These are phyloP conservation scores for Rhagonycha lutea DNA, from an alignment of 2,888 invertebrate species.

Conservation along the genomic window DNA sequence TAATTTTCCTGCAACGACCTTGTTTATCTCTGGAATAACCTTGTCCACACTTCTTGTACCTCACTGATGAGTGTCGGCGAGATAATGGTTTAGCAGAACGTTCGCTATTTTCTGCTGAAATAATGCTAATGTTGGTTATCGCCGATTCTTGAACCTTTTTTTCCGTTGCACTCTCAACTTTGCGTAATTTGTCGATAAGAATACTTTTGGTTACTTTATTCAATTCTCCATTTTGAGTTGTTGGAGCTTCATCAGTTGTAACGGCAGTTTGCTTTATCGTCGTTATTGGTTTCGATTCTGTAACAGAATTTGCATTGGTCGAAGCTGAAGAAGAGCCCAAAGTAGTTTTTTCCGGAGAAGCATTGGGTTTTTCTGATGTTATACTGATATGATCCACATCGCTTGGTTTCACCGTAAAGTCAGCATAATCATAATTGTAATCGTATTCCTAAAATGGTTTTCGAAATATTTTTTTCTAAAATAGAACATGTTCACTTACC, in stretches of 20 bases:
- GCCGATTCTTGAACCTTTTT: not conserved
- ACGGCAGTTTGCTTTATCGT: not conserved
- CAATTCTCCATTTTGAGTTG: not conserved
- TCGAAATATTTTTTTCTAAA: not conserved
- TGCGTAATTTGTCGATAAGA: not conserved
- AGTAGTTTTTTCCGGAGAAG: not conserved
- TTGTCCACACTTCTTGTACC: slow-evolving; percentile 43
- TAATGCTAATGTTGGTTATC: not conserved
- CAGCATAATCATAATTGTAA: slow-evolving; percentile 74
- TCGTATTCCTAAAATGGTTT: slow-evolving; percentile 66
- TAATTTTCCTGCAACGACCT: slow-evolving; percentile 51
- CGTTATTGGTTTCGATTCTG: not conserved
- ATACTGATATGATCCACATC: not conserved
- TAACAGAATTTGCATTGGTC: not conserved
- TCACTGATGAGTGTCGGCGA: slow-evolving; percentile 15
- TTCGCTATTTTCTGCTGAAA: not conserved
- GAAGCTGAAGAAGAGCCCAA: not conserved
- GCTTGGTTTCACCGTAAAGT: slow-evolving; percentile 70
- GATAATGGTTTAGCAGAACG: not conserved
- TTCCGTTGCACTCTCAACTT: not conserved
- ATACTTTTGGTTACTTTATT: not conserved
- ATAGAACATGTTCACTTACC: slow-evolving; percentile 52
- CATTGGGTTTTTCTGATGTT: not conserved
- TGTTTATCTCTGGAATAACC: slow-evolving; percentile 51
- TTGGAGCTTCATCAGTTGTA: not conserved